These are phyloP conservation scores for Gymnocheta viridis DNA, from an alignment of 2,888 invertebrate species.

Conservation along the genomic window DNA sequence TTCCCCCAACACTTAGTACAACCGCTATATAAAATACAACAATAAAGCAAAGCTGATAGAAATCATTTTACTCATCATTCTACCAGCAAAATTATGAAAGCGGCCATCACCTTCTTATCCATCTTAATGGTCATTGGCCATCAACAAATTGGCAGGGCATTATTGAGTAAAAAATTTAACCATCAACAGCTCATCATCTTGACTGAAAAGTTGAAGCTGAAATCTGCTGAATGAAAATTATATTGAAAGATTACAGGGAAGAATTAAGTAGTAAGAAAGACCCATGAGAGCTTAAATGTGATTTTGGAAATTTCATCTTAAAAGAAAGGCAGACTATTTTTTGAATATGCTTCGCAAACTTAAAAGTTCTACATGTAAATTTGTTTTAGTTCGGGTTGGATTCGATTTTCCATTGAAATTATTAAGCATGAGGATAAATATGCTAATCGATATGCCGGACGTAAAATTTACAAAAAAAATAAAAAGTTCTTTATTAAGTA, in stretches of 20 bases:
- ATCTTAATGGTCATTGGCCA: neutral
- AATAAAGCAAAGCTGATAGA: constrained; percentile 11
- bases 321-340: too few relatives aligned
- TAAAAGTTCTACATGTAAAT: too few relatives aligned
- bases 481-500: too few relatives aligned
- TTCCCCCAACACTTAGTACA: neutral
- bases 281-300: too few relatives aligned
- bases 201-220: neutral
- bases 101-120: neutral
- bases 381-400: too few relatives aligned
- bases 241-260: neutral
- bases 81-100: neutral
- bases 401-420: too few relatives aligned
- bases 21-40: constrained; percentile 5
- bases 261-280: neutral
- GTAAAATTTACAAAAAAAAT: too few relatives aligned
- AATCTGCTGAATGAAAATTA: neutral
- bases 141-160: constrained; percentile 19
- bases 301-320: too few relatives aligned
- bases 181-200: neutral
- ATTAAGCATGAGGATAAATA: too few relatives aligned
- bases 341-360: too few relatives aligned
- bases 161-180: too few relatives aligned
- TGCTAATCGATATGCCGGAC: too few relatives aligned
- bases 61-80: constrained; percentile 5